Evolutionary conservation across 2,888 invertebrate genomes (phyloP).

Genomic region (Caradrina clavipalpis): DNA sequence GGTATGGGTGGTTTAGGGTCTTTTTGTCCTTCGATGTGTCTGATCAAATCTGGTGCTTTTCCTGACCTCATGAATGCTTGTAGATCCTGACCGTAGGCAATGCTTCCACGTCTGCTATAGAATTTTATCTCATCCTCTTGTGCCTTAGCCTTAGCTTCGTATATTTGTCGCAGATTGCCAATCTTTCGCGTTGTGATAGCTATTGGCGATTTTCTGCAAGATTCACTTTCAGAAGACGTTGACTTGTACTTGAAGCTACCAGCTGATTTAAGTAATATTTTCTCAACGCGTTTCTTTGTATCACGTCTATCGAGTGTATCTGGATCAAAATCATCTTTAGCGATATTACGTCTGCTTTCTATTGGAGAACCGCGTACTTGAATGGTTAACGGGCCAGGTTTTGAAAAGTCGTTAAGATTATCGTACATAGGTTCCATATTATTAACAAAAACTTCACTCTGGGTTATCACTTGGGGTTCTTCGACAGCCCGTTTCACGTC

Average conservation of each 20-base stretch:
- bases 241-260: conserved; percentile 93
- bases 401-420: conserved; percentile 79
- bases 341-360: conserved; percentile 92
- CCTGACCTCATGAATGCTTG: conserved; percentile 77
- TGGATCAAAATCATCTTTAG: conserved; percentile 94
- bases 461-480: conserved; percentile 74
- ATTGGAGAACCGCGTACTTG: conserved; percentile 94
- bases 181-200: conserved; percentile 91
- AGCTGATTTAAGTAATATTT: conserved; percentile 92
- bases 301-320: conserved; percentile 94
- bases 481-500: conserved; percentile 79
- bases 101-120: conserved; percentile 82
- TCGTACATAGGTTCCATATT: conserved; percentile 90
- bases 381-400: conserved; percentile 95
- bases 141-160: conserved; percentile 92
- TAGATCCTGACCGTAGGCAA: conserved; percentile 80
- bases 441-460: conserved; percentile 93
- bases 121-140: conserved; percentile 77
- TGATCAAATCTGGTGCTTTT: conserved; percentile 81
- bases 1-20: conserved; percentile 85
- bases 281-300: conserved; percentile 84
- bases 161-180: conserved; percentile 94
- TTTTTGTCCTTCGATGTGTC: conserved; percentile 76
- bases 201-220: conserved; percentile 75
- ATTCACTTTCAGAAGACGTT: conserved; percentile 74